These are phyloP conservation scores for Echiichthys vipera DNA, from an alignment of 2,797 vertebrate genomes.

Conservation along the genomic window DNA sequence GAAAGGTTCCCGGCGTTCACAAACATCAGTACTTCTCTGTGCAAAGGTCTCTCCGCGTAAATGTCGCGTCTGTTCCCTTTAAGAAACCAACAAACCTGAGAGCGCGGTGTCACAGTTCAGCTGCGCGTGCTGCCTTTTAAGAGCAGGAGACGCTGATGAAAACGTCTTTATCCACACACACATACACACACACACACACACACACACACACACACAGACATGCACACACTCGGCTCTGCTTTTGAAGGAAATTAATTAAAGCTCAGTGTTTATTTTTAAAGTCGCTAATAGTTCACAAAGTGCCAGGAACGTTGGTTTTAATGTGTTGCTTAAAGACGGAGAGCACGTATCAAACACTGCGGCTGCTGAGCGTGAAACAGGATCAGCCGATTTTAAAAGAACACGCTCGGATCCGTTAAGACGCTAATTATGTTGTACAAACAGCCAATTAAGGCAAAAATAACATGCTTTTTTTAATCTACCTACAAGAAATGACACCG, in stretches of 20 bases:
- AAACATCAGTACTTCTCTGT: not conserved
- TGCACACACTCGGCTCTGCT: conserved; percentile 9
- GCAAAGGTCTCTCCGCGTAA: conserved; percentile 18
- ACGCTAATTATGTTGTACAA: conserved; percentile 59
- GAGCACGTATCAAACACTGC: conserved; percentile 22
- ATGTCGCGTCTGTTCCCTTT: conserved; percentile 16
- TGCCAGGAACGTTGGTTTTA: conserved; percentile 56
- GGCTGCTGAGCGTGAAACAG: conserved; percentile 66
- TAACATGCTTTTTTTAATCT: not conserved
- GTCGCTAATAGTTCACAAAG: conserved; percentile 65
- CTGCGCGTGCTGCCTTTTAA: not conserved
- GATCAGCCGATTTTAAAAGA: conserved; percentile 61
- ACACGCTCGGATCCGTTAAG: conserved; percentile 49
- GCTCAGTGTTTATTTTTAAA: conserved; percentile 64
- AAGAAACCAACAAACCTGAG: conserved; percentile 20
- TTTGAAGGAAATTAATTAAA: conserved; percentile 66
- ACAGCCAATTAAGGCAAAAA: conserved; percentile 67
- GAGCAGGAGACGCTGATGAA: conserved; percentile 35
- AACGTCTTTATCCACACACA: conserved; percentile 44
- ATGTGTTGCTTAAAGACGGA: conserved; percentile 54
- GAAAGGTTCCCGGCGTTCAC: not conserved
- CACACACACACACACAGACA: too few relatives aligned
- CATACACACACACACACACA: too few relatives aligned
- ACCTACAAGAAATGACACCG: conserved; percentile 27
- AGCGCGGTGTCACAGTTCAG: conserved; percentile 31